These are phyloP conservation scores for Eremophila alpestris DNA, from an alignment of 2,797 vertebrate genomes.

Conservation along the genomic window DNA sequence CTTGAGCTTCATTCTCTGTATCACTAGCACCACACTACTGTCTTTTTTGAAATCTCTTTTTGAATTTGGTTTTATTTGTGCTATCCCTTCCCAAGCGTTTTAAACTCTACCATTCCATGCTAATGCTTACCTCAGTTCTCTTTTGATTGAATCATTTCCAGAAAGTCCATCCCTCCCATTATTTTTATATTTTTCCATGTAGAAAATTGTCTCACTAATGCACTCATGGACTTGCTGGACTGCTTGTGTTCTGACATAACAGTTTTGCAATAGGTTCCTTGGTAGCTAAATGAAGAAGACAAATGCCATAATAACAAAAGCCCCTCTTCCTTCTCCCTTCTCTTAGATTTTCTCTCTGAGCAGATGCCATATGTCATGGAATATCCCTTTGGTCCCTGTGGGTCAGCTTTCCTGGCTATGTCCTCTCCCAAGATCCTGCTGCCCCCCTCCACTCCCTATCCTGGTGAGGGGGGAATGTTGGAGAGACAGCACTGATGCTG, in stretches of 20 bases:
- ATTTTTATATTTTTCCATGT: background rate
- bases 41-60: background rate
- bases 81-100: background rate
- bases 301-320: rapidly evolving
- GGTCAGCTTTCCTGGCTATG: background rate
- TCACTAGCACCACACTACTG: background rate
- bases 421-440: background rate
- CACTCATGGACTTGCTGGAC: background rate
- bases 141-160: background rate
- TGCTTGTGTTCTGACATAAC: background rate
- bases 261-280: background rate
- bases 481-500: background rate
- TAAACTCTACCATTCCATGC: background rate
- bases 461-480: background rate
- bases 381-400: background rate
- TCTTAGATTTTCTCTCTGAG: background rate
- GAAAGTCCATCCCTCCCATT: background rate
- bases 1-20: background rate
- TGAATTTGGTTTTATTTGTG: background rate
- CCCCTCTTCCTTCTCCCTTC: background rate
- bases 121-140: background rate
- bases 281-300: background rate
- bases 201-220: background rate
- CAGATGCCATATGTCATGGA: background rate
- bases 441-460: background rate